phyloP scores from a whole-genome alignment of 37 sponge, comb jelly and placozoan genomes.

The Chondrosia reniformis region DNA sequence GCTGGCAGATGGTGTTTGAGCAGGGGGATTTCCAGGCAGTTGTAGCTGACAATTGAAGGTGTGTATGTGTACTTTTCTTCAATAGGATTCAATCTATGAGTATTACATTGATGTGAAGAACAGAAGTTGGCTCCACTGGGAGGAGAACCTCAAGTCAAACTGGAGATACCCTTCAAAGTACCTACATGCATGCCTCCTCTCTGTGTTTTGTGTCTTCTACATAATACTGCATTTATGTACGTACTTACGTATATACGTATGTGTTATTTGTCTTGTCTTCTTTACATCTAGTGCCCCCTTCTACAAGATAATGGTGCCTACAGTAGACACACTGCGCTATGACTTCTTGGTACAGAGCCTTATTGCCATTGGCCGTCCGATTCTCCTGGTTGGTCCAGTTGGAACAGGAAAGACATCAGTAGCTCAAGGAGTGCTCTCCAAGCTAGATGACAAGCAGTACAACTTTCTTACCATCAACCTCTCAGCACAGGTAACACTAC shows the following conservation, averaged over 20 bases:
- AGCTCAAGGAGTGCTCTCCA: slow-evolving; percentile 84
- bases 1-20: background rate
- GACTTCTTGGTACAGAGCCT: slow-evolving; percentile 89
- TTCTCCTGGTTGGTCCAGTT: slow-evolving; percentile 92
- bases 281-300: slow-evolving; percentile 67
- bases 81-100: slow-evolving; percentile 91
- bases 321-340: slow-evolving; percentile 97
- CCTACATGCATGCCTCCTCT: background rate
- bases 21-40: background rate
- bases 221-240: background rate
- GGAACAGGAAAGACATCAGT: slow-evolving; percentile 98
- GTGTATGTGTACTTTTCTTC: background rate
- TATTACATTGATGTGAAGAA: slow-evolving; percentile 94
- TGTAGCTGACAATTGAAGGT: background rate
- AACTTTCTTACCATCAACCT: slow-evolving; percentile 90
- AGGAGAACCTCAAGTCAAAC: slow-evolving; percentile 83
- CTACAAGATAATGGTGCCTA: slow-evolving; percentile 99
- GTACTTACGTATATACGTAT: background rate
- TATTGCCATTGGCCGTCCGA: slow-evolving; percentile 68
- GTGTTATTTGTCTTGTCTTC: background rate
- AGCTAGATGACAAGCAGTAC: slow-evolving; percentile 72
- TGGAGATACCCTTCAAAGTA: slow-evolving; percentile 89
- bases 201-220: background rate
- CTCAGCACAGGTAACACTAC: slow-evolving; percentile 93
- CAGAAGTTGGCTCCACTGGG: slow-evolving; percentile 93